Evolutionary conservation across 1,140 invertebrate genomes (phyloP).

Genomic region (Luehdorfia chinensis): DNA sequence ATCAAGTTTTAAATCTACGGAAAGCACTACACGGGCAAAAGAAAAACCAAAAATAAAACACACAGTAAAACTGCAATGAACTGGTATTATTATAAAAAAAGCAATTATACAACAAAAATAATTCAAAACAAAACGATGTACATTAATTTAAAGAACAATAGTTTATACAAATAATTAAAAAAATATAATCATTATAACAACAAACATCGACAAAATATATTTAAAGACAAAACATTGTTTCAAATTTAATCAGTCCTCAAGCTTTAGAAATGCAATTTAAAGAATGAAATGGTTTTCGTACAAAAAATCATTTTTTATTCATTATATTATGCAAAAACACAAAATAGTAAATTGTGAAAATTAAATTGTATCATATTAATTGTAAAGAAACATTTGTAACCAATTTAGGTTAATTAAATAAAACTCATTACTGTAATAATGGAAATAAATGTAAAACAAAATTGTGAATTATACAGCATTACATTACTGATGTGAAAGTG

Average conservation of each 20-base stretch:
- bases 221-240: constrained; percentile 74
- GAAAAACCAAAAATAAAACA: constrained; percentile 75
- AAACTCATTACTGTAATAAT: constrained; percentile 35
- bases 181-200: constrained; percentile 82
- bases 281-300: constrained; percentile 66
- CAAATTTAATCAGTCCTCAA: constrained; percentile 72
- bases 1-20: constrained; percentile 40
- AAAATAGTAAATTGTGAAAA: constrained; percentile 44
- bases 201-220: constrained; percentile 78
- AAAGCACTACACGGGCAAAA: constrained; percentile 61
- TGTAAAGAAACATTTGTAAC: constrained; percentile 55
- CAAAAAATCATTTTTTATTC: constrained; percentile 50
- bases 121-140: constrained; percentile 83
- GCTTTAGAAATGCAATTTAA: constrained; percentile 74
- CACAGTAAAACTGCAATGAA: constrained; percentile 82
- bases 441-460: constrained; percentile 40
- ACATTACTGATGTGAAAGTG: constrained; percentile 45
- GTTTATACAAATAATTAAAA: constrained; percentile 81
- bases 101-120: constrained; percentile 84
- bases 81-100: constrained; percentile 84
- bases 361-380: constrained; percentile 43
- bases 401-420: constrained; percentile 45
- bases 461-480: constrained; percentile 26
- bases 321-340: constrained; percentile 69
- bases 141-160: constrained; percentile 84